These are phyloP conservation scores for Cotesia congregata DNA, from an alignment of 2,888 invertebrate genomes.

Conservation along the genomic window DNA sequence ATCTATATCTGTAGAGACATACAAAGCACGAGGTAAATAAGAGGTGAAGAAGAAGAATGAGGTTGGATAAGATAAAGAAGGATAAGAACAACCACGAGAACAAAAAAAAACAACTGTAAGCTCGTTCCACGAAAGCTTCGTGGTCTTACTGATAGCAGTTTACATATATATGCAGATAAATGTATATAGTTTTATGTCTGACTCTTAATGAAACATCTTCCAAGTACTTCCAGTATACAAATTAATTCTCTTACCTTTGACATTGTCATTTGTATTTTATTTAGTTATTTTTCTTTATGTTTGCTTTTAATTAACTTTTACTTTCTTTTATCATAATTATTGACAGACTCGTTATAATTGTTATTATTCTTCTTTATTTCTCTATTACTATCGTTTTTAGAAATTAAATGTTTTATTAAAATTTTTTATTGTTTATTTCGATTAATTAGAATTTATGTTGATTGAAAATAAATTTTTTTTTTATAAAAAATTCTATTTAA, in stretches of 20 bases:
- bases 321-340: no score
- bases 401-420: no score
- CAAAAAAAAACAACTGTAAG: conserved; percentile 6
- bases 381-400: no score
- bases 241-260: conserved; percentile 12
- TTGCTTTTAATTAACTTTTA: no score
- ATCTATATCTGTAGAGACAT: not conserved
- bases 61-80: conserved; percentile 3
- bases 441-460: no score
- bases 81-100: not conserved
- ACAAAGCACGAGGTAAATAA: not conserved
- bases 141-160: conserved; percentile 27
- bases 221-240: conserved; percentile 5
- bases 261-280: not conserved
- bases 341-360: no score
- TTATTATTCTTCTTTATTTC: no score
- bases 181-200: not conserved
- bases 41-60: conserved; percentile 10
- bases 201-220: conserved; percentile 32
- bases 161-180: not conserved
- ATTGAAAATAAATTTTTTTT: no score
- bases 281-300: no score
- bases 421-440: no score
- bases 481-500: no score
- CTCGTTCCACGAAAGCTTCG: not conserved